phyloP scores from a whole-genome alignment of 2,113 vertebrate species.

The Corydoras sp. region DNA sequence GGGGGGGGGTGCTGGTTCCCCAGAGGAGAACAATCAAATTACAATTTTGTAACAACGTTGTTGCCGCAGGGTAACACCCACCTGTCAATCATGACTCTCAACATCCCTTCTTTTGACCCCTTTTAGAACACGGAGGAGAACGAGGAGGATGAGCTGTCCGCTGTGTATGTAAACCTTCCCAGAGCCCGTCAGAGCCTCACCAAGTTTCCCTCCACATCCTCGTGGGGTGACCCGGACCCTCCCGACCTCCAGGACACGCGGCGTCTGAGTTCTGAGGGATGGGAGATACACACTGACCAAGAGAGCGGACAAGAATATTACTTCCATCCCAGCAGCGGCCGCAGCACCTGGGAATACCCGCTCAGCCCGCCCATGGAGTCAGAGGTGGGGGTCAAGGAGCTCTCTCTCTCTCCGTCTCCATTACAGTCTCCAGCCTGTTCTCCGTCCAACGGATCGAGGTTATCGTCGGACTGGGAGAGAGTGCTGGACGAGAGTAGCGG shows the following conservation, averaged over 20 bases:
- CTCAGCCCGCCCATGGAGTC: slow-evolving; percentile 53
- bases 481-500: slow-evolving; percentile 77
- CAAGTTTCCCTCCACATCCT: background rate
- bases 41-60: too few species aligned
- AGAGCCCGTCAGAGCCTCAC: slow-evolving; percentile 58
- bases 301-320: slow-evolving; percentile 81
- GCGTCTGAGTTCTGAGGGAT: slow-evolving; percentile 54
- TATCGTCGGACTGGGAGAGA: slow-evolving; percentile 72
- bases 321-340: slow-evolving; percentile 77
- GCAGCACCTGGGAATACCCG: slow-evolving; percentile 87
- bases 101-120: too few species aligned
- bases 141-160: slow-evolving; percentile 50
- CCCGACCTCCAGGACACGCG: background rate
- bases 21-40: too few species aligned
- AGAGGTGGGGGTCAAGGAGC: slow-evolving; percentile 27
- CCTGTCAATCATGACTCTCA: too few species aligned
- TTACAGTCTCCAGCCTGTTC: slow-evolving; percentile 44
- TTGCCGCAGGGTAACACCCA: too few species aligned
- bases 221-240: background rate
- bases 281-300: slow-evolving; percentile 83
- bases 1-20: too few species aligned
- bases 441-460: slow-evolving; percentile 29
- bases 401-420: slow-evolving; percentile 44
- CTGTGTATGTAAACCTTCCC: slow-evolving; percentile 82
- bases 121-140: slow-evolving; percentile 59